Conservation (phyloP, 2,797 vertebrate genomes). For the Mus spretus region DNA sequence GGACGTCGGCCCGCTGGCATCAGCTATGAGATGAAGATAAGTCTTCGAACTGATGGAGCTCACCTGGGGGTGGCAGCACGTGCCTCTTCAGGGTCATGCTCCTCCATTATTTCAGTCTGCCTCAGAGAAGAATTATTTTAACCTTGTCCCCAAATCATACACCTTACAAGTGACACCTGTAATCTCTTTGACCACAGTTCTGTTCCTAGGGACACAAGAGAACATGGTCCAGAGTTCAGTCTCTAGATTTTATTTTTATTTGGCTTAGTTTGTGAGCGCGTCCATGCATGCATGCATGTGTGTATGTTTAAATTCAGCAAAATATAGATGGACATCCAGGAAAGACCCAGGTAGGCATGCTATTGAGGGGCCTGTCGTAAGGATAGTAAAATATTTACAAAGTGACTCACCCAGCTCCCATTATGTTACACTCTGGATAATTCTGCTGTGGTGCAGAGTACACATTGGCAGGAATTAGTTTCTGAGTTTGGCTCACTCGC, state of each 20-base stretch:
- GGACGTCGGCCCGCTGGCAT: background rate
- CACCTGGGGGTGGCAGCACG: background rate
- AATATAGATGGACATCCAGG: background rate
- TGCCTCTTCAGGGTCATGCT: background rate
- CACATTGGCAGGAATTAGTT: background rate
- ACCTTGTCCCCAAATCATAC: background rate
- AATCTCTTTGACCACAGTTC: background rate
- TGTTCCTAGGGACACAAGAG: background rate
- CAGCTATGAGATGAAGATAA: background rate
- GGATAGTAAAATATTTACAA: background rate
- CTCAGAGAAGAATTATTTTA: conserved; percentile 30
- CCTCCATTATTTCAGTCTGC: background rate
- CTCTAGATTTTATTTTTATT: background rate
- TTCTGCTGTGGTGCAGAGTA: background rate
- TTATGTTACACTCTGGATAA: background rate
- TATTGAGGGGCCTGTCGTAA: background rate
- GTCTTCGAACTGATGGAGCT: background rate
- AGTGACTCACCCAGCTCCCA: background rate
- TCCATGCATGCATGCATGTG: background rate
- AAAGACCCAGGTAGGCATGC: background rate
- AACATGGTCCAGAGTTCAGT: background rate
- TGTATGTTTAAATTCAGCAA: background rate
- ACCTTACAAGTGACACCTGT: background rate
- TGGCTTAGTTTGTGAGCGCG: background rate
- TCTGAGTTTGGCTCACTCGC: background rate